Percentiles rank a stretch among this genome's conserved stretches.
Conservation (phyloP, 2,888 invertebrate genomes). For the Noctua janthina region DNA sequence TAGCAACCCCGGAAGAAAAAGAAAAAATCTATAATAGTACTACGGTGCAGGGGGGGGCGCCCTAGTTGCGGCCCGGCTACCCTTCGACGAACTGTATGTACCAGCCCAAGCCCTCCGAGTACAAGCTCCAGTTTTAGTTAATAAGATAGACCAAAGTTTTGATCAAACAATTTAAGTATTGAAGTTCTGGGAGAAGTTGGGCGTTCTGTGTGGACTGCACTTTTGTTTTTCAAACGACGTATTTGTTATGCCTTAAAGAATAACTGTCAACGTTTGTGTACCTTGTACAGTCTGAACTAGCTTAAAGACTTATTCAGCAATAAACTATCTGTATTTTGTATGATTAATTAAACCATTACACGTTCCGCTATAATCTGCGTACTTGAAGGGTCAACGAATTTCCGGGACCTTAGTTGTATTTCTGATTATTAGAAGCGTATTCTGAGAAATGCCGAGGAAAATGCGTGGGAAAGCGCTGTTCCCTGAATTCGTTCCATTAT, state of each 20-base stretch:
- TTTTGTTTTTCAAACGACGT: constrained; percentile 5
- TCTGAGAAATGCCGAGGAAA: constrained; percentile 43
- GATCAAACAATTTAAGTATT: constrained; percentile 32
- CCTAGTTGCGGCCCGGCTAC: constrained; percentile 69
- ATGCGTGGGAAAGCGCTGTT: constrained; percentile 56
- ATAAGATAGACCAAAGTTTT: constrained; percentile 56
- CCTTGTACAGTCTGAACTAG: neutral
- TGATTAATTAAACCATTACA: constrained; percentile 43
- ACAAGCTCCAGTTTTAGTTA: constrained; percentile 55
- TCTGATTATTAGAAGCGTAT: constrained; percentile 43
- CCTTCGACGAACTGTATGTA: constrained; percentile 64
- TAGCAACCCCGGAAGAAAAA: constrained; percentile 82
- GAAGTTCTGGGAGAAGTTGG: constrained; percentile 10
- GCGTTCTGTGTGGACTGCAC: constrained; percentile 18
- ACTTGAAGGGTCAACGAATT: constrained; percentile 37
- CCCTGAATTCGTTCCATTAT: constrained; percentile 58
- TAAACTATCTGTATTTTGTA: constrained; percentile 12
- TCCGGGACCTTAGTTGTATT: constrained; percentile 34
- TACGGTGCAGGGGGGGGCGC: constrained; percentile 76
- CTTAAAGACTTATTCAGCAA: neutral
- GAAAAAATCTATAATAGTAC: constrained; percentile 86
- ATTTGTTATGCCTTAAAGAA: neutral
- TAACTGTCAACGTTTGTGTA: neutral
- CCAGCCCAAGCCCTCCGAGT: constrained; percentile 38
- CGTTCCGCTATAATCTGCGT: constrained; percentile 28